Conservation (phyloP, 2,113 vertebrate genomes). For the Leuciscus idus region DNA sequence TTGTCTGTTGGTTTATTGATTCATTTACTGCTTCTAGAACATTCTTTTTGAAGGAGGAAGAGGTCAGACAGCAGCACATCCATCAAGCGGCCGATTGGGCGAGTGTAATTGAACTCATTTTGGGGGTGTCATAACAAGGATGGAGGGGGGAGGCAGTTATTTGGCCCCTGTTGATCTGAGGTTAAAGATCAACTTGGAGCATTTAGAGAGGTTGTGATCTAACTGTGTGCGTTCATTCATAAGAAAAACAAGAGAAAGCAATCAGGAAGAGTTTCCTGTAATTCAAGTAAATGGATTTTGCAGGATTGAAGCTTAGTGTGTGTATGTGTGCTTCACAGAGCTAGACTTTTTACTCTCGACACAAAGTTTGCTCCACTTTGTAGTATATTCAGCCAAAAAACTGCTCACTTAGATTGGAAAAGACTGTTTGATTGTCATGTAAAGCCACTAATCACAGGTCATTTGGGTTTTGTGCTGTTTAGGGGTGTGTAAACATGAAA, state of each 20-base stretch:
- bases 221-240: slow-evolving; percentile 5
- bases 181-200: slow-evolving; percentile 16
- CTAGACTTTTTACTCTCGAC: neutral
- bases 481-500: too few species aligned
- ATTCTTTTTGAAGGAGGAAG: slow-evolving; percentile 42
- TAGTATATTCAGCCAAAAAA: neutral
- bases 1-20: slow-evolving; percentile 50
- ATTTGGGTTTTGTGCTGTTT: neutral
- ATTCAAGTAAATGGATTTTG: slow-evolving; percentile 10
- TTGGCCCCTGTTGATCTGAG: slow-evolving; percentile 11
- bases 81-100: slow-evolving; percentile 34
- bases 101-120: slow-evolving; percentile 35
- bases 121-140: slow-evolving; percentile 21
- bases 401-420: neutral
- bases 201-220: slow-evolving; percentile 27
- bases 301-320: neutral
- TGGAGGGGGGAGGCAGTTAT: neutral
- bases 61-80: slow-evolving; percentile 39
- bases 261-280: slow-evolving; percentile 3
- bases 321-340: neutral
- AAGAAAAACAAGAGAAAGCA: neutral
- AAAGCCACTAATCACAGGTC: too few species aligned
- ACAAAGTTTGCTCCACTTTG: neutral
- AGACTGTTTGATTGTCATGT: neutral
- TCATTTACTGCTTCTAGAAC: slow-evolving; percentile 45